Base-by-base conservation (phyloP, 2,888 invertebrate genomes). In the Gastracanthus pulcherrimus region DNA sequence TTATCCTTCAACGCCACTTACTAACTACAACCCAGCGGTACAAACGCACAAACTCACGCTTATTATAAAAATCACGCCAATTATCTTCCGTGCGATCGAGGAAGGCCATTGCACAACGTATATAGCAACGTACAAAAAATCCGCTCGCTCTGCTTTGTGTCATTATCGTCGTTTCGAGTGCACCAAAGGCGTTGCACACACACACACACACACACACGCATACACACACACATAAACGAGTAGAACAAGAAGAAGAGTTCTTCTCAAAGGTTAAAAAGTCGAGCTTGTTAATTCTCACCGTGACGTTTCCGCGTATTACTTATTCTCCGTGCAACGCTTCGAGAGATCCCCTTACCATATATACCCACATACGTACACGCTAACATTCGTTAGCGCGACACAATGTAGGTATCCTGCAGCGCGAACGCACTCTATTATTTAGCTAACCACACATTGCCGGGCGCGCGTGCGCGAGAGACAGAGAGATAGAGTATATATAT, bases 391-490 rank as follows among this genome's bases (percentile, higher is more conserved):
- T 51, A 60, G 34, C 29, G 16, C 29, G 29, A 55, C 55, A 55
- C 26, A 55, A 9, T n/a, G n/a, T 55, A 11, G n/a, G n/a, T 13
- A 48, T 19, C 6, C 55, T 16, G 55, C 26, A n/a, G 26, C 34
- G 34, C 9, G 26, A 58, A 69, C 76, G 76, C 60, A 70, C 45
- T 70, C 77, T 77, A 77, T 78, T 78, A 78, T 78, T 78, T 78
- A 78, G 60, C 38, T 72, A 78, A 78, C 78, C 78, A 72, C 71
- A 55, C 41, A 41, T 55, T 48, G 9, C 67, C 13, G 23, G 31
- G 9, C 31, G 16, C 16, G 16, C 5, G 13, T 2, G 2, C 41
- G 41, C 5, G n/a, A 13, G 19, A 48, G 48, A 48, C 6, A 16
- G 7, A 48, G 55, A 23, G 55, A 55, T 11, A n/a, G n/a, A n/a